Base-by-base conservation (phyloP, 2,888 invertebrate species). In the Drosophila falleni region DNA sequence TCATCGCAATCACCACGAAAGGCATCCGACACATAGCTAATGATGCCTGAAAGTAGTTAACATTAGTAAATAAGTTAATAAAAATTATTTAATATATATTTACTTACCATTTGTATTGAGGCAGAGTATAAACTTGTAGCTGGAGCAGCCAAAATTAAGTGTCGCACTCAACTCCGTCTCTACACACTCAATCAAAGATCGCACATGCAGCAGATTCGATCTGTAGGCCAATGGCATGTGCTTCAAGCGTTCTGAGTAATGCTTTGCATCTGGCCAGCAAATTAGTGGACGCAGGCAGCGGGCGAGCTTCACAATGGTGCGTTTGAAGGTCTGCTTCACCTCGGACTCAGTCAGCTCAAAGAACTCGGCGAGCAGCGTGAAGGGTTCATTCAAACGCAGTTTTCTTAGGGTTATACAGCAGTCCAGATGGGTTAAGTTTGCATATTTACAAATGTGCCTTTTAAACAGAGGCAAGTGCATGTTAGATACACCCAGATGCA, bases 151-250 rank as follows among this genome's bases (percentile, higher is more conserved):
- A 63, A 91, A 82, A 56, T 91, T 89, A 31, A 90, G 71, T 29
- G 81, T 67, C 13, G 79, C 79, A 15, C 87, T 80, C 63, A 92
- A 79, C 46, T 92, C 92, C 49, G 92, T 92, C 59, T 92, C 93
- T 13, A 92, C 92, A 63, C 92, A 92, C 59, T 92, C 92, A 59
- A 92, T 91, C 46, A 92, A 47, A 19, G 93, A 92, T 66, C 92
- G 92, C 10, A 92, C 91, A 65, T 91, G 91, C 41, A 92, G 77
- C n/a, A 92, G 74, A 69, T 90, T 91, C 9, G 90, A 86, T 3
- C 92, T 89, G 56, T 91, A 92, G 4, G 90, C 85, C 65, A 92
- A 87, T 2, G 92, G 92, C 15, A 91, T 73, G 71, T 92, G 90
- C 79, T 92, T 92, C 49, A 92, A 88, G 0, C 93, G 89, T 50